Base-by-base conservation (phyloP, 2,113 vertebrate genomes). In the Furnarius figulus region DNA sequence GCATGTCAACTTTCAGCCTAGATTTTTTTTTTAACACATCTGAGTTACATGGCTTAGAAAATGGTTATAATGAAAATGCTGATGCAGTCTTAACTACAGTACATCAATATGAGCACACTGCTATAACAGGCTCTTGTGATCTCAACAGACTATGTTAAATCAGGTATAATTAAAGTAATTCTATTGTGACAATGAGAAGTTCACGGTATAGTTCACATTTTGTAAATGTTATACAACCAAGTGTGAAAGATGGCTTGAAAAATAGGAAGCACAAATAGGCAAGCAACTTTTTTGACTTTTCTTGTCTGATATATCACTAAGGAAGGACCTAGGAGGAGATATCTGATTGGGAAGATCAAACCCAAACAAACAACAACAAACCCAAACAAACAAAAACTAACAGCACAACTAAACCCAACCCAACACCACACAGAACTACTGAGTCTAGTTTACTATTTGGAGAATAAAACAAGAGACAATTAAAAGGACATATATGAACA, bases 81-180 rank as follows among this genome's bases (percentile, higher is more conserved):
- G 93, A 97, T 18, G n/a, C 33, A 93, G 76, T 92, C 72, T 97
- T 97, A 96, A 93, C 93, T 91, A 94, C 31, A 70, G 76, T 67
- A 83, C 88, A 90, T 90, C 92, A 93, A 68, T 72, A 82, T 28
- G 33, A 85, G 91, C 75, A 93, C 6, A 12, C 72, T 33, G 89
- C 67, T 78, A 14, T 84, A 92, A 96, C 61, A 95, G 81, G 77
- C 76, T 87, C 97, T 83, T 97, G 93, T 96, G 89, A 86, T 96
- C 96, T 92, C 65, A 90, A 87, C 35, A 93, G 91, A 78, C 88
- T 90, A 44, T 15, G 53, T 80, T 93, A 94, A 97, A 93, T 95
- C 85, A 95, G 97, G 97, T 96, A 95, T 94, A 92, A 96, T 85
- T 85, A 91, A 96, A 93, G 85, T 89, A 66, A 91, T 80, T 81